Evolutionary conservation across 2,888 invertebrate species (phyloP), one percentile per base, ranked within the genome.

Genomic region (Salticus scenicus): DNA sequence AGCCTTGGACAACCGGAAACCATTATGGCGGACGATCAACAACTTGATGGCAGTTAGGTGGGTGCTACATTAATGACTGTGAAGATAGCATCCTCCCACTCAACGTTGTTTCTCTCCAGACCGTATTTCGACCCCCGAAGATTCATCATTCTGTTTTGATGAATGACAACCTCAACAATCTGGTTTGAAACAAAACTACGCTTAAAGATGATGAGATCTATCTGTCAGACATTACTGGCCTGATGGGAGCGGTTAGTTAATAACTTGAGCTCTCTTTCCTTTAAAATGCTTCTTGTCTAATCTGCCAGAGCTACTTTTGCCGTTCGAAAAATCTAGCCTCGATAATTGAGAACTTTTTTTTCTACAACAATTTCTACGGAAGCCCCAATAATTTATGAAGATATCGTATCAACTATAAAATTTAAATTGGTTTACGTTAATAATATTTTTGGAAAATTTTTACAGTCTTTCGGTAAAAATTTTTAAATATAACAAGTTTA

Each of bases 81-180:
- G 64, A 47, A 28, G 64, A 76, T 71, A 71, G 57, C 72, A 51
- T 12, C 31, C 69, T 69, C 69, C 63, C 69, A 74, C 31, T 33
- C 71, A 24, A 69, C 20, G 24, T 33, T 33, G 27, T 17, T 14
- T 37, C 69, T 37, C 74, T 74, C 37, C 27, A 27, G 73, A 20
- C 69, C 74, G 31, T 75, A 69, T 71, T 82, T 37, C 71, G 66
- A 76, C 82, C 82, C 66, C 51, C 51, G 57, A 77, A 77, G 83
- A 84, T 84, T 84, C 83, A 84, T 77, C 77, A 77, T 67, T 47
- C 72, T 84, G 73, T 81, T 77, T 76, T 84, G 77, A 84, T 84
- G 77, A 84, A 84, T 84, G 83, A 84, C 83, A 77, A 84, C 57
- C 83, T 76, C 76, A 83, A 76, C 82, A 83, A 76, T 83, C 74